Evolutionary conservation across 1,140 invertebrate genomes (phyloP), one percentile per base, ranked within the genome.

Genomic region (Rhysida immarginata): DNA sequence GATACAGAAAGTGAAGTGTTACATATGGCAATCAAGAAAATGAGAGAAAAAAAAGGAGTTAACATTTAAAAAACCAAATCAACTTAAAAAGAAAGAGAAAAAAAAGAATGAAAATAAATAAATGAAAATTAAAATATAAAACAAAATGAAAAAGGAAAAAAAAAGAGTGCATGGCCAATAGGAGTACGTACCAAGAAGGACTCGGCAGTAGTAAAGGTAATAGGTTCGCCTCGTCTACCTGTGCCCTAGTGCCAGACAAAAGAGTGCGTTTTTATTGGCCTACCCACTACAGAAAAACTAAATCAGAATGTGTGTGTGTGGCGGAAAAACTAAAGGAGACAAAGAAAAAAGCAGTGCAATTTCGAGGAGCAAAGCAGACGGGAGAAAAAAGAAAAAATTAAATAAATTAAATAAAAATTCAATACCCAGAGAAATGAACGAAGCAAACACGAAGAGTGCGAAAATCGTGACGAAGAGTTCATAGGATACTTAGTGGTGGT

Each of bases 161-260:
- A 5, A 35, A 8, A 8, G 29, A 16, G 5, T 35, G 5, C 29
- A 35, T 5, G 29, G 16, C 5, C 29, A 35, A 8, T 16, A n/a
- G n/a, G n/a, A n/a, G 45, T 51, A 75, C 78, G 81, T 68, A 85
- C 84, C 76, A 94, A 78, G 73, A 88, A 87, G 2, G 89, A 89
- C 64, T 92, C 86, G 54, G 81, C 79, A 0, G 88, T 91, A 49
- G 86, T 87, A 71, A 94, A 95, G 2, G 89, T 91, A 56, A 94
- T 82, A 0, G 90, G 87, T 69, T 93, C 87, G 42, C 85, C 82
- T 3, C 49, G 49, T 13, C 49, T 51, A 26, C 24, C 49, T 51
- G 49, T 16, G 13, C 20, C 49, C 49, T 51, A 51, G 49, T 51
- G 49, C 49, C 49, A 51, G 49, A 51, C 26, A 51, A 26, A 51